Conservation (phyloP, 2,797 vertebrate genomes). For the Loris lydekkerianus region DNA sequence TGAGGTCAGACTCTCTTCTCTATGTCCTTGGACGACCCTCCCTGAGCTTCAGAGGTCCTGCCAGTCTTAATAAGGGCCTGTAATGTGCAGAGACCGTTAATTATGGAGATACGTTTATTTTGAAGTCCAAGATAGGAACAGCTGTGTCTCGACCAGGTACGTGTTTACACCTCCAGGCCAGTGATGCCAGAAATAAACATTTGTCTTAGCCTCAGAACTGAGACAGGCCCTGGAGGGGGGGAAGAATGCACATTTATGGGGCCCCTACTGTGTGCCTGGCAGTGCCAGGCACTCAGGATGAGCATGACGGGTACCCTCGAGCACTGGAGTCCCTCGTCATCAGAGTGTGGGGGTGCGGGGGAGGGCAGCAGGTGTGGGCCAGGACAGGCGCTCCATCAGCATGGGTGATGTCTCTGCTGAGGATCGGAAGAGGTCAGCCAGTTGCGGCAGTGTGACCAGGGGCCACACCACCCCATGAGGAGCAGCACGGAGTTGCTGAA, state of each 20-base stretch:
- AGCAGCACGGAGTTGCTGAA: rapidly evolving
- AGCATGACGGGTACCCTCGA: rapidly evolving
- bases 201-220: background rate
- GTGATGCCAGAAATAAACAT: slow-evolving; percentile 54
- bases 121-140: slow-evolving; percentile 67
- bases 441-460: rapidly evolving
- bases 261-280: no score
- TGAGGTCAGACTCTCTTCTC: background rate
- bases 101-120: slow-evolving; percentile 77
- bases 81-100: slow-evolving; percentile 11
- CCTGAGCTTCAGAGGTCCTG: slow-evolving; percentile 45
- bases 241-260: no score
- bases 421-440: rapidly evolving
- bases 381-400: rapidly evolving
- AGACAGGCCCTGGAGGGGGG: background rate
- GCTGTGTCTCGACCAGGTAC: slow-evolving; percentile 64
- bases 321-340: rapidly evolving
- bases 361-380: rapidly evolving
- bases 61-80: slow-evolving; percentile 72
- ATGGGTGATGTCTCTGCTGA: rapidly evolving
- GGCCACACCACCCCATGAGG: rapidly evolving
- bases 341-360: no score
- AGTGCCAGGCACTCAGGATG: background rate
- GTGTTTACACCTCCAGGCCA: slow-evolving; percentile 72
- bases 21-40: background rate